phyloP scores from a whole-genome alignment of 1,140 invertebrate species.

The Zaprionus ghesquierei region DNA sequence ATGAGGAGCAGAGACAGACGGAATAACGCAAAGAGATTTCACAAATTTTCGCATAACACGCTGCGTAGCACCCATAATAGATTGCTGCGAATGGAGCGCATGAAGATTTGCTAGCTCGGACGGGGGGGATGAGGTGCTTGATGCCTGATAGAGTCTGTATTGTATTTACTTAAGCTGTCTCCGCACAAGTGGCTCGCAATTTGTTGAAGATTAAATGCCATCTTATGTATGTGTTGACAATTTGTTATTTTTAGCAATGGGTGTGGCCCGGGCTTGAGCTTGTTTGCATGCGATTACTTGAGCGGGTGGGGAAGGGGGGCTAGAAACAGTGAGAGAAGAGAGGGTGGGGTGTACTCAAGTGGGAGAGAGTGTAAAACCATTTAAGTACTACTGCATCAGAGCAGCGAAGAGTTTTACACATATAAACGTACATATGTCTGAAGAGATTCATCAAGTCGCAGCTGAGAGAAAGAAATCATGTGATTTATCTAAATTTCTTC shows the following conservation, averaged over 20 bases:
- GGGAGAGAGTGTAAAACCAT: slow-evolving; percentile 4
- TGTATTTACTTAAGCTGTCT: slow-evolving; percentile 77
- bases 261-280: slow-evolving; percentile 26
- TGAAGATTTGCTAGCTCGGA: background rate
- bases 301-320: background rate
- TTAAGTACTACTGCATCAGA: background rate
- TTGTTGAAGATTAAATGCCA: slow-evolving; percentile 79
- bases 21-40: slow-evolving; percentile 56
- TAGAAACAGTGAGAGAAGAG: background rate
- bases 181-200: slow-evolving; percentile 72
- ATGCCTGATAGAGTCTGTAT: slow-evolving; percentile 40
- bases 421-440: background rate
- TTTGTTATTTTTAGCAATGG: slow-evolving; percentile 63
- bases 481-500: background rate
- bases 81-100: slow-evolving; percentile 45
- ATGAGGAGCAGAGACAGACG: background rate
- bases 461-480: background rate
- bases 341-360: no score
- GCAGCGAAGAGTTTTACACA: background rate
- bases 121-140: background rate
- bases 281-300: slow-evolving; percentile 36
- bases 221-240: slow-evolving; percentile 78
- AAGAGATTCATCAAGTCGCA: background rate
- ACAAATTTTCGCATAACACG: slow-evolving; percentile 72
- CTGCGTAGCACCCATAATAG: slow-evolving; percentile 62